A percentile compares a stretch with the other conserved stretches of the same genome.
Conservation (phyloP, 2,113 vertebrate species). For the Oryzias curvinotus region DNA sequence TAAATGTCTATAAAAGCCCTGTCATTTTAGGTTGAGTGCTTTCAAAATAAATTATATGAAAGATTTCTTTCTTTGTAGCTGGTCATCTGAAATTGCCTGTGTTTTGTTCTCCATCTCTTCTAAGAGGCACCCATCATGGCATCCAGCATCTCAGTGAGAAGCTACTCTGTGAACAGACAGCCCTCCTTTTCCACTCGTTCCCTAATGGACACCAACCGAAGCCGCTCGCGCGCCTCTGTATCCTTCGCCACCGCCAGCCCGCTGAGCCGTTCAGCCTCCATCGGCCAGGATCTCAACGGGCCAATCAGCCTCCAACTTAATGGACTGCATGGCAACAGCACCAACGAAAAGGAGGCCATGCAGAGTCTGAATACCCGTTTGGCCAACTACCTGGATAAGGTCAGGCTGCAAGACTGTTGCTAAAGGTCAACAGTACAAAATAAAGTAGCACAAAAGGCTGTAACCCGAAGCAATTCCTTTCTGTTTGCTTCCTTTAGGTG, state of each 20-base stretch:
- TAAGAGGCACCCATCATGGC: conserved; percentile 62
- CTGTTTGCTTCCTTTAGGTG: conserved; percentile 53
- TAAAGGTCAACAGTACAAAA: conserved; percentile 9
- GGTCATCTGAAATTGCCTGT: not conserved
- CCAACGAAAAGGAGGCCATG: conserved; percentile 89
- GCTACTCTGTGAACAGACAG: conserved; percentile 69
- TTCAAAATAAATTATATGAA: conserved; percentile 15
- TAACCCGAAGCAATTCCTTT: conserved; percentile 22
- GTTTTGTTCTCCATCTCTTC: not conserved
- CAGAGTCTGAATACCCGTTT: conserved; percentile 89
- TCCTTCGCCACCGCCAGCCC: conserved; percentile 66
- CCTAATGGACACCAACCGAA: conserved; percentile 70
- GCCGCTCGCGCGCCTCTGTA: conserved; percentile 68
- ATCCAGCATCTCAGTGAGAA: conserved; percentile 74
- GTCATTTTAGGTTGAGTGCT: conserved; percentile 17
- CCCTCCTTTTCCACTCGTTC: conserved; percentile 79
- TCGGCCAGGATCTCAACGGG: conserved; percentile 74
- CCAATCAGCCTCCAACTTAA: conserved; percentile 61
- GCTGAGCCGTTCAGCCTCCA: conserved; percentile 69
- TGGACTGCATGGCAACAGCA: conserved; percentile 67
- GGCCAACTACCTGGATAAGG: conserved; percentile 83
- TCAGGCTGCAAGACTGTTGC: conserved; percentile 22
- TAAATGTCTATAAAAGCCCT: conserved; percentile 32
- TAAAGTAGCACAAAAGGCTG: not conserved
- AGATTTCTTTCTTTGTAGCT: conserved; percentile 11